phyloP scores from a whole-genome alignment of 1,140 invertebrate species.

The Panagrolaimus sp. region DNA sequence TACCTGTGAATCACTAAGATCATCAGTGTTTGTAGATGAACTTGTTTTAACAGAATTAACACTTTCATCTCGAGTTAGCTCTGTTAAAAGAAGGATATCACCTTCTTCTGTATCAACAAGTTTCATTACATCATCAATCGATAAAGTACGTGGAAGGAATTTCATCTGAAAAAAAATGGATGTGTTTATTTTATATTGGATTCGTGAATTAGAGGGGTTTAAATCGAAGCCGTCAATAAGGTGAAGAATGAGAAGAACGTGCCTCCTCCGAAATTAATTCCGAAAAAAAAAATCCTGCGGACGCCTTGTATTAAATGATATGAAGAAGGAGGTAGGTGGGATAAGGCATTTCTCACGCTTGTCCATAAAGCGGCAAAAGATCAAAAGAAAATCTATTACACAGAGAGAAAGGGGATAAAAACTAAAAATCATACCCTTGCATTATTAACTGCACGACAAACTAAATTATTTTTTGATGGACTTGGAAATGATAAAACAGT shows the following conservation, averaged over 20 bases:
- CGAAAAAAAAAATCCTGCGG: too few relatives aligned
- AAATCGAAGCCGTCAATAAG: too few relatives aligned
- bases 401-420: too few relatives aligned
- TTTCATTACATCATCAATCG: slow-evolving; percentile 50
- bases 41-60: slow-evolving; percentile 24
- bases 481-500: slow-evolving; percentile 44
- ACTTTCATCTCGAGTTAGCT: slow-evolving; percentile 35
- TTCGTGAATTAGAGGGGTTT: too few relatives aligned
- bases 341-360: too few relatives aligned
- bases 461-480: slow-evolving; percentile 29
- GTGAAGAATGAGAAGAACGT: too few relatives aligned
- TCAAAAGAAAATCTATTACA: too few relatives aligned
- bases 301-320: too few relatives aligned
- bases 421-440: slow-evolving; percentile 25
- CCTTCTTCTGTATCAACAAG: slow-evolving; percentile 51
- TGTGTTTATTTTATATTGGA: neutral
- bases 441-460: slow-evolving; percentile 22
- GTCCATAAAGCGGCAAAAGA: too few relatives aligned
- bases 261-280: too few relatives aligned
- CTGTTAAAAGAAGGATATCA: slow-evolving; percentile 40
- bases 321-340: too few relatives aligned
- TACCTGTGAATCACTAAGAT: neutral
- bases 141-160: slow-evolving; percentile 36
- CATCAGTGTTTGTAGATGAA: slow-evolving; percentile 12
- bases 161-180: slow-evolving; percentile 35